phyloP scores from a whole-genome alignment of 2,113 vertebrate species.

The Sceloporus tristichus region DNA sequence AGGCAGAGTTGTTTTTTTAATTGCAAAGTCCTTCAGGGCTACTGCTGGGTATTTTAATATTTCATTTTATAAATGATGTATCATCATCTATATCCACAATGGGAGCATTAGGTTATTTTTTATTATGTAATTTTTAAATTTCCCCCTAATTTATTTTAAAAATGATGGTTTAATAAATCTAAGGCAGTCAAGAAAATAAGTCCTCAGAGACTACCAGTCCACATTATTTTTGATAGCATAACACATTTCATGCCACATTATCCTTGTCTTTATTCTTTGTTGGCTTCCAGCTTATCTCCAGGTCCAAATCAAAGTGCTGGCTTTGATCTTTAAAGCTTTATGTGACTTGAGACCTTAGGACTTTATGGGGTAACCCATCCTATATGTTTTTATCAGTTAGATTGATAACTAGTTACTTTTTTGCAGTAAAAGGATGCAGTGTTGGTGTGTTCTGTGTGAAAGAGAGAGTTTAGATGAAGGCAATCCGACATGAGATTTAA shows the following conservation, averaged over 20 bases:
- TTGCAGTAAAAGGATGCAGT: too few species aligned
- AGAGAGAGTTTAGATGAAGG: too few species aligned
- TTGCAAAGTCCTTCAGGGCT: background rate
- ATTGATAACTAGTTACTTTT: too few species aligned
- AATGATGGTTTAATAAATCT: conserved; percentile 52
- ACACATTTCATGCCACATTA: background rate
- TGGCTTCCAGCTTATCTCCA: background rate
- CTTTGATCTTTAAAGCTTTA: background rate
- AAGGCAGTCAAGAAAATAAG: conserved; percentile 12
- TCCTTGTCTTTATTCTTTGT: background rate
- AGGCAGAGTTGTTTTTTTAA: conserved; percentile 19
- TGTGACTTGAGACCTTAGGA: background rate
- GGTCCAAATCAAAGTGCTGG: background rate
- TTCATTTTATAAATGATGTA: conserved; percentile 47
- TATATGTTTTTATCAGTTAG: background rate
- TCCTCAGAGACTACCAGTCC: background rate
- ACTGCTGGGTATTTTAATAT: conserved; percentile 25
- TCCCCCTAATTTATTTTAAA: background rate
- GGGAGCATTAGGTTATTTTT: conserved; percentile 15
- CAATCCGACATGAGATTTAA: too few species aligned
- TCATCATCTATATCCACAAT: conserved; percentile 39
- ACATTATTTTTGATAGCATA: background rate
- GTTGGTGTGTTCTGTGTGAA: too few species aligned
- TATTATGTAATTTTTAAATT: conserved; percentile 6
- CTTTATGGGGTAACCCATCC: background rate